Conservation (phyloP, 2,113 vertebrate genomes). For the Parotia lawesii region DNA sequence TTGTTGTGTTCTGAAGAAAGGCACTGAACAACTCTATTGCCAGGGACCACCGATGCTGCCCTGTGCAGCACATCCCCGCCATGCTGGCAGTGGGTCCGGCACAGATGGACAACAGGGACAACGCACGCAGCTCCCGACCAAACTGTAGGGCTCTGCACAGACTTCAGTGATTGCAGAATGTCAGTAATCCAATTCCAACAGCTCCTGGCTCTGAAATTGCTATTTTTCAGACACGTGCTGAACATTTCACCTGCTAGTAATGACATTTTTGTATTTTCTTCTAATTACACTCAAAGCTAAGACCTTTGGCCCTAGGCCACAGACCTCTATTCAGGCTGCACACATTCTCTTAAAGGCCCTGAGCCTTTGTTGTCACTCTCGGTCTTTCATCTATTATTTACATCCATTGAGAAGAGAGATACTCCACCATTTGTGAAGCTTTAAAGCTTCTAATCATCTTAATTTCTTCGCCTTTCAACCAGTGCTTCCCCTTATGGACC, state of each 20-base stretch:
- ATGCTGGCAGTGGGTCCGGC: not conserved
- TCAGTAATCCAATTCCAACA: slow-evolving; percentile 74
- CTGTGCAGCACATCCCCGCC: not conserved
- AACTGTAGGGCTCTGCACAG: slow-evolving; percentile 47
- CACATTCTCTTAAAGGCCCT: slow-evolving; percentile 78
- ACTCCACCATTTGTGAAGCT: slow-evolving; percentile 73
- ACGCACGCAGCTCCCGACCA: not conserved
- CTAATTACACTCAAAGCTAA: slow-evolving; percentile 80
- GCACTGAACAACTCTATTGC: not conserved
- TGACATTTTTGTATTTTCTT: slow-evolving; percentile 84
- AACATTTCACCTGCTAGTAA: slow-evolving; percentile 82
- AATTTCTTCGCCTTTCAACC: slow-evolving; percentile 74
- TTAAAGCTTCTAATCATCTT: slow-evolving; percentile 79
- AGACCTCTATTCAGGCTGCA: slow-evolving; percentile 77
- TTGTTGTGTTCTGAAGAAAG: not conserved
- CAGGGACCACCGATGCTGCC: not conserved
- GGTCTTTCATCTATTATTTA: slow-evolving; percentile 83
- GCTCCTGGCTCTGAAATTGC: slow-evolving; percentile 72
- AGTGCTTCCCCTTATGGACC: slow-evolving; percentile 55
- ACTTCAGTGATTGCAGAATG: slow-evolving; percentile 35
- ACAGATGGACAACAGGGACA: slow-evolving; percentile 49
- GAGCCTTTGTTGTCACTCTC: slow-evolving; percentile 79
- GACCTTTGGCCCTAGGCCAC: slow-evolving; percentile 80
- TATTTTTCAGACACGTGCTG: slow-evolving; percentile 78
- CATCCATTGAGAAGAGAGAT: slow-evolving; percentile 72